These are phyloP conservation scores for Paratilapia polleni DNA, from an alignment of 2,113 vertebrate species.

Conservation along the genomic window DNA sequence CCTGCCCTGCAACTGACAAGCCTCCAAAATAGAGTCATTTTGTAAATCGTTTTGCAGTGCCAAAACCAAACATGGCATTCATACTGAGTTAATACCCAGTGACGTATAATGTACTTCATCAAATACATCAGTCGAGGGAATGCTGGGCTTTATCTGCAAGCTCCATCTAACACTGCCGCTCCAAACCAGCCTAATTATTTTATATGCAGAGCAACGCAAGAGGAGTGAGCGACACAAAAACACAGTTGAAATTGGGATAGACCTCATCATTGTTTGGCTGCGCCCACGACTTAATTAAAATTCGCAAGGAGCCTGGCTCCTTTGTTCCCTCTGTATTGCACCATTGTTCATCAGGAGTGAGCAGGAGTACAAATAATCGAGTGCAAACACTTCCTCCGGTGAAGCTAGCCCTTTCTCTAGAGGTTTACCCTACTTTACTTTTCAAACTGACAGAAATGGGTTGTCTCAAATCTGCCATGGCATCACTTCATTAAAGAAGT, in stretches of 20 bases:
- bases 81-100: constrained; percentile 41
- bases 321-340: constrained; percentile 78
- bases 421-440: constrained; percentile 83
- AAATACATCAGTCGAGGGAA: constrained; percentile 46
- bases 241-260: constrained; percentile 69
- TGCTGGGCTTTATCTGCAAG: constrained; percentile 42
- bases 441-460: constrained; percentile 85
- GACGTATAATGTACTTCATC: constrained; percentile 43
- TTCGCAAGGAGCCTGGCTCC: constrained; percentile 71
- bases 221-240: constrained; percentile 71
- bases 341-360: constrained; percentile 78
- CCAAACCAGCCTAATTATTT: constrained; percentile 71
- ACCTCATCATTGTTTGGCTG: constrained; percentile 77
- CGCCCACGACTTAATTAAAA: constrained; percentile 78
- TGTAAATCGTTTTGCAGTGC: constrained; percentile 39
- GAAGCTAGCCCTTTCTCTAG: constrained; percentile 74
- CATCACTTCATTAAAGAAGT: constrained; percentile 78
- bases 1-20: constrained; percentile 38
- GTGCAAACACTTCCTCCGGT: constrained; percentile 78
- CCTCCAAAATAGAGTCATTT: constrained; percentile 53
- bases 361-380: constrained; percentile 76
- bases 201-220: constrained; percentile 67
- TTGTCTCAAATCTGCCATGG: constrained; percentile 79
- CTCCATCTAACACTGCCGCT: constrained; percentile 42
- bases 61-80: constrained; percentile 31